Percentiles rank a stretch among this genome's conserved stretches.
Conservation (phyloP, 2,888 invertebrate genomes). For the Tromatobia lineatoria region DNA sequence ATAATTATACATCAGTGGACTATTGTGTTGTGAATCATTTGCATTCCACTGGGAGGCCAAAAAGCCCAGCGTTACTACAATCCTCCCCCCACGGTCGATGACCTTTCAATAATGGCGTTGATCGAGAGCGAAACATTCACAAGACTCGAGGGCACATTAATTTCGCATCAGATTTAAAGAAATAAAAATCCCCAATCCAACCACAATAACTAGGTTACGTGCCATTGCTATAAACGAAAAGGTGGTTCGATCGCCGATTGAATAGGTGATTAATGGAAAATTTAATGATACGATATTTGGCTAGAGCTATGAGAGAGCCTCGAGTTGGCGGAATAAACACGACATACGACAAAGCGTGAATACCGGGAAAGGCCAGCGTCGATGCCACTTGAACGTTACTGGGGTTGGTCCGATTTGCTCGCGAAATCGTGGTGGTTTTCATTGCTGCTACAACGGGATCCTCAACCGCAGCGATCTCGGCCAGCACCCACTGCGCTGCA, state of each 20-base stretch:
- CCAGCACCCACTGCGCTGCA: constrained; percentile 52
- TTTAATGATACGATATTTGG: constrained; percentile 61
- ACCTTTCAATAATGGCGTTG: constrained; percentile 9
- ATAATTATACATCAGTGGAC: constrained; percentile 78
- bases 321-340: constrained; percentile 52
- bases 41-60: constrained; percentile 25
- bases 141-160: not conserved
- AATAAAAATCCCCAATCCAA: not conserved
- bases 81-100: not conserved
- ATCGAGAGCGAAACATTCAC: constrained; percentile 3
- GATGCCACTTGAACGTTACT: constrained; percentile 34
- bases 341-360: constrained; percentile 46
- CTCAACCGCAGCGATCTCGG: constrained; percentile 32
- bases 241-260: constrained; percentile 8
- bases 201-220: constrained; percentile 23
- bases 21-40: constrained; percentile 42
- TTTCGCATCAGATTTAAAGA: not conserved
- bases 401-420: constrained; percentile 13
- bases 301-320: constrained; percentile 29
- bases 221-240: constrained; percentile 15
- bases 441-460: constrained; percentile 36
- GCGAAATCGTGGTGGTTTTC: constrained; percentile 59
- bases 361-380: constrained; percentile 33
- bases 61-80: not conserved
- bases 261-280: constrained; percentile 63